Conservation (phyloP, 2,797 vertebrate species). For the Gorsachius magnificus region DNA sequence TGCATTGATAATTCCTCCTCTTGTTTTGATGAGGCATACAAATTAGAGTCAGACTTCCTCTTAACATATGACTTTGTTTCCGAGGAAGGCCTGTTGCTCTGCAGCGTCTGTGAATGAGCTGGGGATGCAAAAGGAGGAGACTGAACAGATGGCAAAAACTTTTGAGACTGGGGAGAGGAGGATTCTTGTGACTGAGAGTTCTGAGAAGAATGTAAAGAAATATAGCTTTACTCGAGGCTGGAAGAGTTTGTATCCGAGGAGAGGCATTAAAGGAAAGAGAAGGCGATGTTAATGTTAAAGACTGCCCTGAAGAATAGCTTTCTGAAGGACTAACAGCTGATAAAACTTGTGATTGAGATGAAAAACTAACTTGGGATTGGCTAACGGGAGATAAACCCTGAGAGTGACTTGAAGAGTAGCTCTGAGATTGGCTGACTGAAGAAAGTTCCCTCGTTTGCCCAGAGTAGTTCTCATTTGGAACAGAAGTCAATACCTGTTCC, state of each 20-base stretch:
- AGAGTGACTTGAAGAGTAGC: slow-evolving; percentile 89
- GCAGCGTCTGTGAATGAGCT: slow-evolving; percentile 85
- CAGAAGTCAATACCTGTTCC: slow-evolving; percentile 84
- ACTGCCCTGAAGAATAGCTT: slow-evolving; percentile 87
- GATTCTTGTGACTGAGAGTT: slow-evolving; percentile 82
- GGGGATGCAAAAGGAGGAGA: slow-evolving; percentile 83
- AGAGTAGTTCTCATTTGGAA: slow-evolving; percentile 84
- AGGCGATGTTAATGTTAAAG: slow-evolving; percentile 81
- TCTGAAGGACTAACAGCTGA: slow-evolving; percentile 87
- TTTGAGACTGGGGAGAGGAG: slow-evolving; percentile 87
- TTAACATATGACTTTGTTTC: slow-evolving; percentile 87
- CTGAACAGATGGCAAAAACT: slow-evolving; percentile 86
- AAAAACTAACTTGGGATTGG: slow-evolving; percentile 84
- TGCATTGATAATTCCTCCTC: slow-evolving; percentile 87
- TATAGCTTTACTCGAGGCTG: slow-evolving; percentile 85
- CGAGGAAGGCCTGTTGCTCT: slow-evolving; percentile 83
- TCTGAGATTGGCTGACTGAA: slow-evolving; percentile 88
- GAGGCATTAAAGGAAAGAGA: slow-evolving; percentile 86
- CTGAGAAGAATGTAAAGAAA: slow-evolving; percentile 85
- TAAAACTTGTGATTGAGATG: slow-evolving; percentile 90
- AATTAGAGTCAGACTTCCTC: slow-evolving; percentile 85
- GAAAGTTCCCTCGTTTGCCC: slow-evolving; percentile 87
- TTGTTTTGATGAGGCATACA: slow-evolving; percentile 81
- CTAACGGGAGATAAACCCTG: slow-evolving; percentile 89
- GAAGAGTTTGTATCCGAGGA: slow-evolving; percentile 81